Base-by-base conservation (phyloP, 2,113 vertebrate genomes). In the Bothrops jararaca region DNA sequence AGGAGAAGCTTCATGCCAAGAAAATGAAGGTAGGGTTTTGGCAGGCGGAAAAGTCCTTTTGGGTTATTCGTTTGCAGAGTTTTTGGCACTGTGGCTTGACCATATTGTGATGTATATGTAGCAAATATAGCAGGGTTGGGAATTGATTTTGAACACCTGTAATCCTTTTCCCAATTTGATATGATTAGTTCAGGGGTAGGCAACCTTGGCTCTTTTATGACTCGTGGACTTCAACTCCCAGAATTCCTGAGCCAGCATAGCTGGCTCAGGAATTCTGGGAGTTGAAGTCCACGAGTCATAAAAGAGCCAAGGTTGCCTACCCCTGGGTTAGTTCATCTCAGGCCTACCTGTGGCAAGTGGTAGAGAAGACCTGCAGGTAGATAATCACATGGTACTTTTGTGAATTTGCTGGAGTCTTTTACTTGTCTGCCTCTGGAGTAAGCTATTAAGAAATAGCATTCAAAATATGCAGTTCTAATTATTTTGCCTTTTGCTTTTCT, bases 1-100 rank as follows among this genome's bases (percentile, higher is more conserved):
- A 99, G 24, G 99, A 99, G 97, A 99, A 99, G 53, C 99, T 99
- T 52, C 98, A 99, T 0, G 98, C 98, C 89, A 98, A 98, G 95
- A 99, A 99, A 92, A 98, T 99, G 98, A 99, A 99, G 98, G 99
- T 99, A 91, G 10, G 1, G 39, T 85, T 89, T 10, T 3, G 0
- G 42, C 87, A 89, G 4, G 0, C 18, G 24, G 5, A 80, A 80
- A 45, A 11, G 18, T n/a, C 26, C n/a, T 22, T 80, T 80, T 4
- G 0, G 15, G 74, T 42, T 20, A 42, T 18, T 42, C 2, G 39
- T 42, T 39, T 80, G 74, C 74, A 39, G 20, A 39, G 22, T 29
- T 69, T 80, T 29, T 29, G 86, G 54, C 9, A 5, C 64, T 48
- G 5, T 42, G 29, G 5, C 50, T 56, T 45, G 0, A 23, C 20